Conservation (phyloP, 2,888 invertebrate genomes). For the Platycheirus rosarum region DNA sequence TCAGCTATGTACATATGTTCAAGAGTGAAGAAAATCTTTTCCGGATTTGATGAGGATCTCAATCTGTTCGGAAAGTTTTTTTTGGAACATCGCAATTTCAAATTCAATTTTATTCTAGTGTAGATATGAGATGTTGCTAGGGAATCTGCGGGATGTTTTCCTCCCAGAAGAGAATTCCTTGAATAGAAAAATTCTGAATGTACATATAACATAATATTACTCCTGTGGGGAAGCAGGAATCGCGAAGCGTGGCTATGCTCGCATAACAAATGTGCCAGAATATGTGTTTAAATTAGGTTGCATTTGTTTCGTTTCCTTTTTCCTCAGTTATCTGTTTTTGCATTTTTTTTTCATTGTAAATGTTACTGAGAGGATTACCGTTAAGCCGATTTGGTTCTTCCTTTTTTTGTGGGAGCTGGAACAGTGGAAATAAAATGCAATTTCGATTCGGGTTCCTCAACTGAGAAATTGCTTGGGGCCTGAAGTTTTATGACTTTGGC, state of each 20-base stretch:
- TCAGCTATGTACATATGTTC: constrained; percentile 21
- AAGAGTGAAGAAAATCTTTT: constrained; percentile 55
- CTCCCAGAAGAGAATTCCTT: constrained; percentile 57
- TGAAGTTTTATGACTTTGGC: constrained; percentile 68
- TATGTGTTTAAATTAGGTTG: constrained; percentile 73
- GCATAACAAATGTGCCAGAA: constrained; percentile 70
- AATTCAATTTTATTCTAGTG: constrained; percentile 72
- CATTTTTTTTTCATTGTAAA: constrained; percentile 42
- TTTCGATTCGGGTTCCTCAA: constrained; percentile 65
- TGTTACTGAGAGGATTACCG: constrained; percentile 69
- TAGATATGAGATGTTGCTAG: constrained; percentile 69
- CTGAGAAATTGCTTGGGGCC: constrained; percentile 64
- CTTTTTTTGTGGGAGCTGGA: constrained; percentile 15
- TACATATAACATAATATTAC: constrained; percentile 64
- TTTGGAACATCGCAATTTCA: constrained; percentile 53
- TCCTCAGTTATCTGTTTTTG: constrained; percentile 1
- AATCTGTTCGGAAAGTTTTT: constrained; percentile 52
- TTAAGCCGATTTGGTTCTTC: constrained; percentile 63
- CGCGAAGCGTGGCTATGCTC: constrained; percentile 68
- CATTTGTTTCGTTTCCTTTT: constrained; percentile 62
- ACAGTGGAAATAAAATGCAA: constrained; percentile 59
- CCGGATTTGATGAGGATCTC: constrained; percentile 67
- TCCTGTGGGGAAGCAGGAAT: constrained; percentile 56
- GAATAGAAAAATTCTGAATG: constrained; percentile 56
- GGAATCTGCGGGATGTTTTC: constrained; percentile 58